These are phyloP conservation scores for Pyrocoelia pectoralis DNA, from an alignment of 2,888 invertebrate species.

Conservation along the genomic window DNA sequence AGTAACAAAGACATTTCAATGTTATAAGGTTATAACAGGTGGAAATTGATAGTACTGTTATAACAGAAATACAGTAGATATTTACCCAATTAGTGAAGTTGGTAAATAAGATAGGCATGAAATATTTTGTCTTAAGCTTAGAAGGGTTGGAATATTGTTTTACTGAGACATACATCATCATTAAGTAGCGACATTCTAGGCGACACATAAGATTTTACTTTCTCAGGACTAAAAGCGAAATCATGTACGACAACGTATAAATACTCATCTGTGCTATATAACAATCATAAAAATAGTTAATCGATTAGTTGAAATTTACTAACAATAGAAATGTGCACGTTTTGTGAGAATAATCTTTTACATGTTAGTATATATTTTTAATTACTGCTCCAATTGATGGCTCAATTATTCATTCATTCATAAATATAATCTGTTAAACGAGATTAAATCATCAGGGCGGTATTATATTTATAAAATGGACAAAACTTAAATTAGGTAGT, in stretches of 20 bases:
- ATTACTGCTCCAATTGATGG: no score
- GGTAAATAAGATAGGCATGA: not conserved
- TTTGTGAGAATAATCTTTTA: no score
- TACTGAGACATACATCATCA: constrained; percentile 18
- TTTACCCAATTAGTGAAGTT: not conserved
- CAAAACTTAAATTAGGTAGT: constrained; percentile 17
- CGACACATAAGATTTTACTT: constrained; percentile 16
- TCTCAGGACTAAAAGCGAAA: constrained; percentile 20
- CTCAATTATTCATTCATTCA: no score
- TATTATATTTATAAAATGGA: constrained; percentile 11
- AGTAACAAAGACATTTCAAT: no score
- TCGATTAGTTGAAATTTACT: not conserved
- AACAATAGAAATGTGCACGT: not conserved
- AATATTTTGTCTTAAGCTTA: constrained; percentile 14
- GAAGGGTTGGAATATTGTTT: constrained; percentile 23
- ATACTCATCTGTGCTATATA: constrained; percentile 14
- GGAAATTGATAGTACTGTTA: no score
- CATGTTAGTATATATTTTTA: no score
- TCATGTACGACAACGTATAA: constrained; percentile 18
- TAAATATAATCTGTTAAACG: not conserved
- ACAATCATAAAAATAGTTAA: constrained; percentile 4
- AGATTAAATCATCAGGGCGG: not conserved
- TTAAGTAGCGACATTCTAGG: constrained; percentile 16
- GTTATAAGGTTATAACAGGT: no score
- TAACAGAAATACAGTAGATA: not conserved